Evolutionary conservation across 2,113 vertebrate species (phyloP), one percentile per base, ranked within the genome.

Genomic region (Terrapene triunguis): DNA sequence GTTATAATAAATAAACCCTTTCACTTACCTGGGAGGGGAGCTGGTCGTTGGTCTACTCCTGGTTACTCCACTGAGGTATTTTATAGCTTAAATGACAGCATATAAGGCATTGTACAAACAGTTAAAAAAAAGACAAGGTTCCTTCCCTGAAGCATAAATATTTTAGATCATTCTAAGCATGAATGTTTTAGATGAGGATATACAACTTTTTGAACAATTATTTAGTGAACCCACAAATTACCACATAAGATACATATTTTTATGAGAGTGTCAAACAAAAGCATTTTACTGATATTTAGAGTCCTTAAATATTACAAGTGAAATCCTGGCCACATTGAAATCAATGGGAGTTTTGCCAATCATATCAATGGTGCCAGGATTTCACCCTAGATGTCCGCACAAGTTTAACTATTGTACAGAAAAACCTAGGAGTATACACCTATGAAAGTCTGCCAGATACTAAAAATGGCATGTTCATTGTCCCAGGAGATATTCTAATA

Each of bases 241-340:
- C 8, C 32, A 7, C 51, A 21, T 35, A 24, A 8, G 21, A 1
- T 0, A 22, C 42, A 44, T 42, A 44, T 25, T 76, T 42, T 2
- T 8, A 35, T 9, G 11, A n/a, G 0, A 6, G 2, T 8, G 55
- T 17, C n/a, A n/a, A 2, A 1, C 53, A 17, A 16, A 17, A 44
- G 80, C 24, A 53, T 82, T 57, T 42, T 14, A 57, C 24, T 27
- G 14, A 82, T 19, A 29, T 55, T 82, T 55, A 42, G 16, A 44
- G 27, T 55, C 38, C n/a, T 82, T 25, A 42, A 44, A 44, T 44
- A 76, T 42, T 74, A 11, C 19, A 24, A 10, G 22, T 76, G 42
- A 76, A 44, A 76, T 76, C 24, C 38, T 44, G 38, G 38, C 21
- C 72, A 38, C 22, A 38, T 24, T 44, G 38, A 74, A 22, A 38